These are phyloP conservation scores for Holcopasites calliopsidis DNA, from an alignment of 1,140 invertebrate species.

Conservation along the genomic window DNA sequence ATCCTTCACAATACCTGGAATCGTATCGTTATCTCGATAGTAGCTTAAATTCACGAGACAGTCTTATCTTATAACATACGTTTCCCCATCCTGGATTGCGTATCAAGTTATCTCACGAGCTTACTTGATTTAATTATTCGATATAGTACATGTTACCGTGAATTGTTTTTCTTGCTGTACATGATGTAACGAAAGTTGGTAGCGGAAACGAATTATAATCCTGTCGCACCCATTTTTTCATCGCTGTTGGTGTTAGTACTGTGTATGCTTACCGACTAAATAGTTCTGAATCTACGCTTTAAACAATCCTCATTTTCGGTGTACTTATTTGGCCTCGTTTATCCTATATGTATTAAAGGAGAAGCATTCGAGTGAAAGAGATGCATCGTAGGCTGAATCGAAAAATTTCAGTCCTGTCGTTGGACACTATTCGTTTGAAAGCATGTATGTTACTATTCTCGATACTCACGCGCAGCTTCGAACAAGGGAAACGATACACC, in stretches of 20 bases:
- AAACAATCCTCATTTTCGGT: background rate
- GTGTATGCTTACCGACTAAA: no score
- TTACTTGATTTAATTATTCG: constrained; percentile 24
- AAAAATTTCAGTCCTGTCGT: no score
- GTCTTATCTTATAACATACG: constrained; percentile 27
- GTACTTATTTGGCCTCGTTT: no score
- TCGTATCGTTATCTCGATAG: constrained; percentile 19
- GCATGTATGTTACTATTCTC: no score
- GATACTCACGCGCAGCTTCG: no score
- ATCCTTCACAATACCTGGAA: constrained; percentile 10
- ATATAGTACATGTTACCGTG: constrained; percentile 5
- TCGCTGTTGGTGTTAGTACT: no score
- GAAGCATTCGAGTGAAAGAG: background rate
- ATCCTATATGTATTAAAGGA: no score
- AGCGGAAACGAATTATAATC: background rate
- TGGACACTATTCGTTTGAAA: no score
- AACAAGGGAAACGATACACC: background rate
- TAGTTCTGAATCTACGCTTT: no score
- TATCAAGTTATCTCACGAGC: constrained; percentile 32
- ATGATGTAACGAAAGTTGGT: background rate
- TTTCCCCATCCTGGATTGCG: constrained; percentile 9
- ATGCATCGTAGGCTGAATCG: no score
- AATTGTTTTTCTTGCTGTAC: background rate
- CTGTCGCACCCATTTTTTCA: background rate
- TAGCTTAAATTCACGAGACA: constrained; percentile 27